A percentile compares a stretch with the other conserved stretches of the same genome.
These are phyloP conservation scores for Crocallis elinguaria DNA, from an alignment of 2,888 invertebrate species.

Conservation along the genomic window DNA sequence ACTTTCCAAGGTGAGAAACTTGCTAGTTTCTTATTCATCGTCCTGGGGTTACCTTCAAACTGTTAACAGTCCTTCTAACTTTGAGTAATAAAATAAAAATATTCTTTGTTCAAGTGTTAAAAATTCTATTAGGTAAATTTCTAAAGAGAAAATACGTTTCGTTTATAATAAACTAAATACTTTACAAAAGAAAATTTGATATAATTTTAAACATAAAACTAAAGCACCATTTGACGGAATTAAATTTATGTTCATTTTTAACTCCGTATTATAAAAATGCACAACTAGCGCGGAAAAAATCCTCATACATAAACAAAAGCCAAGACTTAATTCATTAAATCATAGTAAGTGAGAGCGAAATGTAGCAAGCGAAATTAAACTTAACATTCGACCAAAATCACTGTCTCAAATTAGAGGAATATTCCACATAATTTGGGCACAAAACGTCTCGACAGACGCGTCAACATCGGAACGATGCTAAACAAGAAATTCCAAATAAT, in stretches of 20 bases:
- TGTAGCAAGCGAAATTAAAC: no score
- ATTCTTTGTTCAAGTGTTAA: no score
- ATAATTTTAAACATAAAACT: no score
- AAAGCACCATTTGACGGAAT: no score
- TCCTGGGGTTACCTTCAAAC: background rate
- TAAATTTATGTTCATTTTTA: no score
- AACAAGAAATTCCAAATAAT: slow-evolving; percentile 79
- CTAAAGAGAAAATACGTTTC: no score
- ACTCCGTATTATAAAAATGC: no score
- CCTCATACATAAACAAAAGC: slow-evolving; percentile 22
- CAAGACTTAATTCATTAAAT: slow-evolving; percentile 16
- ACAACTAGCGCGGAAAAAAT: slow-evolving; percentile 28
- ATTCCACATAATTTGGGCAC: slow-evolving; percentile 40
- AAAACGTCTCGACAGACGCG: slow-evolving; percentile 39
- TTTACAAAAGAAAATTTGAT: no score
- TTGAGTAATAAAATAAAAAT: background rate
- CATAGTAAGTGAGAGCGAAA: slow-evolving; percentile 12
- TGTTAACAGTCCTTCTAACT: slow-evolving; percentile 8
- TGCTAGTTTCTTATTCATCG: slow-evolving; percentile 23
- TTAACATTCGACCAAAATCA: slow-evolving; percentile 26
- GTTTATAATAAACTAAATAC: no score
- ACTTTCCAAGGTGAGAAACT: slow-evolving; percentile 32
- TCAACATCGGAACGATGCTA: slow-evolving; percentile 52
- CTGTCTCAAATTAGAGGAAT: slow-evolving; percentile 38
- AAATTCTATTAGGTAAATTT: no score